Percentiles rank a stretch among this genome's conserved stretches.
These are phyloP conservation scores for Leptinotarsa undecemlineata DNA, from an alignment of 1,140 invertebrate genomes.

Conservation along the genomic window DNA sequence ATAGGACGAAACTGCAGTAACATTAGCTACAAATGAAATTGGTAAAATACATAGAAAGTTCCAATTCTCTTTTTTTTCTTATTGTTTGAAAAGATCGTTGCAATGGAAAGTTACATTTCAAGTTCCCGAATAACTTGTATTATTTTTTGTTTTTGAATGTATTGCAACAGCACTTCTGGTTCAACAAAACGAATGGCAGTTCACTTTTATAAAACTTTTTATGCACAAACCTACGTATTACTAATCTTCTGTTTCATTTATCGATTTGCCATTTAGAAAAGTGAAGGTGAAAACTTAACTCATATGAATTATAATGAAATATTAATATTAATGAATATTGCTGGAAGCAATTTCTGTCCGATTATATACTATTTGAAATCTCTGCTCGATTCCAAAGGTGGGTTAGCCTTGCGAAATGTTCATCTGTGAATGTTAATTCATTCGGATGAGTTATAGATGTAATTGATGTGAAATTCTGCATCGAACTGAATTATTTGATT, in stretches of 20 bases:
- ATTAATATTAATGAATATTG: conserved; percentile 6
- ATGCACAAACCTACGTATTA: not conserved
- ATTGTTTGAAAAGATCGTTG: too few relatives aligned
- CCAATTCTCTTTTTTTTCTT: too few relatives aligned
- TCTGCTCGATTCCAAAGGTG: not conserved
- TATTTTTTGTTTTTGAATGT: too few relatives aligned
- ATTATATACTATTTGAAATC: not conserved
- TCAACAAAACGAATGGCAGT: too few relatives aligned
- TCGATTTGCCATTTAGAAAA: conserved; percentile 6
- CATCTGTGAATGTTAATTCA: not conserved
- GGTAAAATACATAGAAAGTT: too few relatives aligned
- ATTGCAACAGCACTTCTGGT: too few relatives aligned
- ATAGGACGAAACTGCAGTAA: too few relatives aligned
- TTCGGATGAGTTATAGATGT: not conserved
- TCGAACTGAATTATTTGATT: not conserved
- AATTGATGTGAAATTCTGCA: not conserved
- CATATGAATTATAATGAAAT: conserved; percentile 6
- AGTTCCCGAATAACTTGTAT: too few relatives aligned
- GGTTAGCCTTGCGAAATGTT: not conserved
- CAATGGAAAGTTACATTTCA: too few relatives aligned
- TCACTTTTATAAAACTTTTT: not conserved
- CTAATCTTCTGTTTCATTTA: not conserved
- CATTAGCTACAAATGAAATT: too few relatives aligned
- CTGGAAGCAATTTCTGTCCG: not conserved
- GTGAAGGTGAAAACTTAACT: conserved; percentile 6